Conservation (phyloP, 2,888 invertebrate genomes). For the Keiferia lycopersicella region DNA sequence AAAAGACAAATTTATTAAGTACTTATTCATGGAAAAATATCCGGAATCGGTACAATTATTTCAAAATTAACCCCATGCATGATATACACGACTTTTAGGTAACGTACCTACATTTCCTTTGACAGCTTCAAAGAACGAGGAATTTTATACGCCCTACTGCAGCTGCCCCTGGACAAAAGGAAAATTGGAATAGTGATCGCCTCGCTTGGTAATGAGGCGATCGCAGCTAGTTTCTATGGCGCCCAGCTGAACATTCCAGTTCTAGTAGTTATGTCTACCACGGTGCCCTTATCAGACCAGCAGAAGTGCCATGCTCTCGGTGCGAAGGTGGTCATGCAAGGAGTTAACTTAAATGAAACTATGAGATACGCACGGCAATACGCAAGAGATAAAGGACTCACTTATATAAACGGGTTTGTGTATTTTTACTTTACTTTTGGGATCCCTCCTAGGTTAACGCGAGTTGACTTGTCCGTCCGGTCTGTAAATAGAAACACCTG, state of each 20-base stretch:
- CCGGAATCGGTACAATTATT: no score
- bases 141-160: slow-evolving; percentile 82
- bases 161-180: slow-evolving; percentile 80
- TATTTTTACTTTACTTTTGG: no score
- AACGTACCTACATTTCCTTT: slow-evolving; percentile 13
- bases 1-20: no score
- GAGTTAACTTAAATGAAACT: slow-evolving; percentile 82
- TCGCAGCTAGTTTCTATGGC: slow-evolving; percentile 85
- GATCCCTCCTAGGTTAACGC: no score
- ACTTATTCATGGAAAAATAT: no score
- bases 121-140: slow-evolving; percentile 88
- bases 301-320: slow-evolving; percentile 83
- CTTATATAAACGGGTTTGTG: slow-evolving; percentile 84
- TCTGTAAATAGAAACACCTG: no score
- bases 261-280: slow-evolving; percentile 85
- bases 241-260: slow-evolving; percentile 80
- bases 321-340: slow-evolving; percentile 84
- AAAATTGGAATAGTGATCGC: slow-evolving; percentile 84
- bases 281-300: slow-evolving; percentile 85
- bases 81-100: no score
- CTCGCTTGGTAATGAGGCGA: slow-evolving; percentile 87
- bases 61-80: no score
- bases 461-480: no score
- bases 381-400: slow-evolving; percentile 80
- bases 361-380: slow-evolving; percentile 82